A percentile compares a stretch with the other conserved stretches of the same genome.
Conservation (phyloP, 2,797 vertebrate species). For the Bufotes viridis region DNA sequence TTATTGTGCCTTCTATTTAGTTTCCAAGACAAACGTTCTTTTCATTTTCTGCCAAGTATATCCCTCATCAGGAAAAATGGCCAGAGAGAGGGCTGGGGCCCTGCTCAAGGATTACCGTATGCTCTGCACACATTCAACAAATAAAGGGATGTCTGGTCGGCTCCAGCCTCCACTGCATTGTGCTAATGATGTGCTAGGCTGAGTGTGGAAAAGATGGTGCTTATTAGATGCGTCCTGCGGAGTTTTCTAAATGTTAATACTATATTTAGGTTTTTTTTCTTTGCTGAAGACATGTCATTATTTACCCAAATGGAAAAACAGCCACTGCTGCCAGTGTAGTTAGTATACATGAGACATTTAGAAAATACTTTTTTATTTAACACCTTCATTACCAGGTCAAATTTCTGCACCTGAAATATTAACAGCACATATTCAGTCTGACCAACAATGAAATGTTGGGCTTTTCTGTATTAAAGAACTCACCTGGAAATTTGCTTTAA, state of each 20-base stretch:
- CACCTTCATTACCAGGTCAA: neutral
- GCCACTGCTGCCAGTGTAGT: neutral
- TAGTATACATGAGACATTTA: neutral
- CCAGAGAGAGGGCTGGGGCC: conserved; percentile 23
- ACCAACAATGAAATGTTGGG: no score
- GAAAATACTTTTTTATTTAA: neutral
- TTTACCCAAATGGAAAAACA: neutral
- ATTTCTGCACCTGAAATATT: neutral
- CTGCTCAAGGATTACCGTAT: conserved; percentile 26
- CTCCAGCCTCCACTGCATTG: neutral
- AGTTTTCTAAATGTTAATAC: neutral
- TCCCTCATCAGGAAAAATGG: conserved; percentile 27
- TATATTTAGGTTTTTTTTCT: neutral
- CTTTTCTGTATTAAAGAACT: no score
- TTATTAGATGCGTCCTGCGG: conserved; percentile 2
- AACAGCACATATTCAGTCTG: neutral
- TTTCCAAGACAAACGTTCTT: conserved; percentile 31
- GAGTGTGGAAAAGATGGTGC: neutral
- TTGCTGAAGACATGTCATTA: neutral
- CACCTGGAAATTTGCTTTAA: no score
- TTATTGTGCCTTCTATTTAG: conserved; percentile 35
- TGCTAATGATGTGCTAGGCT: neutral
- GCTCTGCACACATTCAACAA: conserved; percentile 50
- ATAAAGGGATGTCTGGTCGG: neutral
- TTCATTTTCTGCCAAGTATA: conserved; percentile 20